phyloP scores from a whole-genome alignment of 2,888 invertebrate genomes.

The Platycheirus rosarum region DNA sequence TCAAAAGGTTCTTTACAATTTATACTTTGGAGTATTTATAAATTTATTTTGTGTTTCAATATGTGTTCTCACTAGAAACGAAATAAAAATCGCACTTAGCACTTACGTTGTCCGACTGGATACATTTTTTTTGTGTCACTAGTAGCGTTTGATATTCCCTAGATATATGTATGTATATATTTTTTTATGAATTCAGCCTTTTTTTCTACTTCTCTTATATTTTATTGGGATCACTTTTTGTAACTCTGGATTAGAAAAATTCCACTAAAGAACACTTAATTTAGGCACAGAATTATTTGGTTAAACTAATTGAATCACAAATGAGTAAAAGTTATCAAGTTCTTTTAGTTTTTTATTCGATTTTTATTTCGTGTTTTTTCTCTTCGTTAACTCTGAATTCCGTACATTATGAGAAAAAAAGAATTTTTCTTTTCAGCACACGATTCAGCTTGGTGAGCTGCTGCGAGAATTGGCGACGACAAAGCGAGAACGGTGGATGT shows the following conservation, averaged over 20 bases:
- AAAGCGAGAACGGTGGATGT: slow-evolving; percentile 52
- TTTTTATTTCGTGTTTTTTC: slow-evolving; percentile 75
- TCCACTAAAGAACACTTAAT: slow-evolving; percentile 75
- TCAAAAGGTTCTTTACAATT: slow-evolving; percentile 70
- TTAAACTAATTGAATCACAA: slow-evolving; percentile 74
- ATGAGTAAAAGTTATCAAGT: slow-evolving; percentile 73
- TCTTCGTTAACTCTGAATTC: slow-evolving; percentile 73
- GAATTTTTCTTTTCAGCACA: slow-evolving; percentile 66
- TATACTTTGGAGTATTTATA: slow-evolving; percentile 17
- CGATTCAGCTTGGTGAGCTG: slow-evolving; percentile 59
- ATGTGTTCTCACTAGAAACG: background rate
- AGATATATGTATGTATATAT: slow-evolving; percentile 77
- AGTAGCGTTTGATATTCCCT: slow-evolving; percentile 71
- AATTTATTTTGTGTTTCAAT: background rate
- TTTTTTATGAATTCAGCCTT: slow-evolving; percentile 77
- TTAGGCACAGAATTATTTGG: slow-evolving; percentile 75
- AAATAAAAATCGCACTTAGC: slow-evolving; percentile 60
- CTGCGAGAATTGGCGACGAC: slow-evolving; percentile 52
- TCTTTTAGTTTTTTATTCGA: slow-evolving; percentile 76
- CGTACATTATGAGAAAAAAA: slow-evolving; percentile 71
- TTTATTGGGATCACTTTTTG: slow-evolving; percentile 72
- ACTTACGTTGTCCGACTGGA: slow-evolving; percentile 88
- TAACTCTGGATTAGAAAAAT: slow-evolving; percentile 65
- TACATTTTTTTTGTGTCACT: slow-evolving; percentile 84
- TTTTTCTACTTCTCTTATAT: slow-evolving; percentile 39